These are phyloP conservation scores for Agapornis canus DNA, from an alignment of 2,797 vertebrate species.

Conservation along the genomic window DNA sequence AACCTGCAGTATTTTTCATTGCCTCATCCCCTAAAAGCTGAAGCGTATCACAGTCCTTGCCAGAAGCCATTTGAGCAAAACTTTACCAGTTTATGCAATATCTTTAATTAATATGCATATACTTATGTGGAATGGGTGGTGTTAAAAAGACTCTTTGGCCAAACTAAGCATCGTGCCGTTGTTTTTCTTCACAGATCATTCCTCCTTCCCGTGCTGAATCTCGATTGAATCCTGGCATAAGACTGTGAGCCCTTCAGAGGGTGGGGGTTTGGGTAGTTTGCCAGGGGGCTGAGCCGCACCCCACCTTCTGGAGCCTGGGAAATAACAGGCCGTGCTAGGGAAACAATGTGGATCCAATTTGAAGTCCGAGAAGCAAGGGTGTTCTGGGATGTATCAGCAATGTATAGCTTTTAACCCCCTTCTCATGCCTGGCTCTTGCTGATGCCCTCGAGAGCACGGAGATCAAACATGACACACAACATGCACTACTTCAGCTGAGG, in stretches of 20 bases:
- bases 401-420: background rate
- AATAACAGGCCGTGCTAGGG: background rate
- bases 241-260: background rate
- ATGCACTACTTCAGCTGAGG: background rate
- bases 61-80: constrained; percentile 12
- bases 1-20: background rate
- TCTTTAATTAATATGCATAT: constrained; percentile 6
- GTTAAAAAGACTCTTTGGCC: constrained; percentile 2
- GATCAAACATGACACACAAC: background rate
- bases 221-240: background rate
- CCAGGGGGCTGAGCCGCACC: background rate
- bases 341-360: background rate
- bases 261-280: background rate
- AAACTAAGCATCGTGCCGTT: background rate
- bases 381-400: background rate
- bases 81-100: constrained; percentile 4
- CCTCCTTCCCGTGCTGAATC: background rate
- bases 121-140: background rate
- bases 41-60: background rate
- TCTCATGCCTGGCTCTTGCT: background rate
- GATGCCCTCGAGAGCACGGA: background rate
- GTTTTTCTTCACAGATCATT: background rate
- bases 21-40: background rate
- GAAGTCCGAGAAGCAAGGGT: background rate
- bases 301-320: background rate